Base-by-base conservation (phyloP, 1,140 invertebrate genomes). In the Bactericera cockerelli region DNA sequence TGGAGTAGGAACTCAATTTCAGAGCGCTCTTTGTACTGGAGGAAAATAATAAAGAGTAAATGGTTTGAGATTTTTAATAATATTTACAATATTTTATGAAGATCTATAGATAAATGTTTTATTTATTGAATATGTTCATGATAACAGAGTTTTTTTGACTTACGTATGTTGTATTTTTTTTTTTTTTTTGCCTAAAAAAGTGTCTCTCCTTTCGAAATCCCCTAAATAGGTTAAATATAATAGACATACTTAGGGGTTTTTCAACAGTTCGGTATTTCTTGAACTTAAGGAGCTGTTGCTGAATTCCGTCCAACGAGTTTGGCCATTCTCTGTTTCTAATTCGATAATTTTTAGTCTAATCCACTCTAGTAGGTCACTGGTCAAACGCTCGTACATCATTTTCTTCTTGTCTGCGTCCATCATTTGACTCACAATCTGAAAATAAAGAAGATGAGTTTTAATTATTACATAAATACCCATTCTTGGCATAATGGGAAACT, bases 1-100 rank as follows among this genome's bases (percentile, higher is more conserved):
- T 98, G 98, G 67, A 89, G 96, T 13, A 95, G 74, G 0, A 89
- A 94, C 75, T 99, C 96, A 63, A 99, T 91, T 75, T 98, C 93
- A 60, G 91, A 95, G 56, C 91, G 81, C 72, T 98, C 94, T 69
- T 87, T 93, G 70, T 97, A 98, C 70, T 86, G 88, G 66, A 28
- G 65, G 26, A 36, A 6, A 39, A 25, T 13, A 49, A 57, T 62
- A 26, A 65, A 57, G 21, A 59, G 16, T 54, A n/a, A n/a, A n/a
- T 55, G 11, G 58, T 55, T 38, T 55, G 25, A 61, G 26, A 2
- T 56, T 55, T 24, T 1, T 60, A 42, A 2, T 25, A 57, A 60
- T 58, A 57, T 22, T 19, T 58, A 57, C 11, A 57, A 59, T 54
- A 3, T 21, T 26, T 21, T 26, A 49, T 19, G 19, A 19, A 31